Evolutionary conservation across 1,140 invertebrate species (phyloP).

Genomic region (Caenorhabditis tropicalis): DNA sequence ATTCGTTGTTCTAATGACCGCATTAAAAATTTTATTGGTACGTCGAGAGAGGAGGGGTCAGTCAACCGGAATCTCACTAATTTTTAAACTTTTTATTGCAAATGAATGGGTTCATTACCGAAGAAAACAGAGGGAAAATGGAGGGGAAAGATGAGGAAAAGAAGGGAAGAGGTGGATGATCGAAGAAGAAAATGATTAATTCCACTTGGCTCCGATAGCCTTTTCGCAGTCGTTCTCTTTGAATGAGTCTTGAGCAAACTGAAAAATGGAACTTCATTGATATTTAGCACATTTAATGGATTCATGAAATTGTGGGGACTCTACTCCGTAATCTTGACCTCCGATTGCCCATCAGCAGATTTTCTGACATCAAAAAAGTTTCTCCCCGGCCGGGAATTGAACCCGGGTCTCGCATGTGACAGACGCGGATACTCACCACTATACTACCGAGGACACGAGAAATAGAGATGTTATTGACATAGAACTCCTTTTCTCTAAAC

Average conservation of each 20-base stretch:
- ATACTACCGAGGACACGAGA: constrained; percentile 60
- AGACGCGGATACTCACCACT: constrained; percentile 66
- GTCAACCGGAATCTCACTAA: constrained; percentile 1
- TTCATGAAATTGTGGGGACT: too few relatives aligned
- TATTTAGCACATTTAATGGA: too few relatives aligned
- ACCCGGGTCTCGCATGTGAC: constrained; percentile 66
- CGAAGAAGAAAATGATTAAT: neutral
- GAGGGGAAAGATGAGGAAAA: neutral
- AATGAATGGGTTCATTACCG: neutral
- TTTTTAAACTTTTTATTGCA: constrained; percentile 19
- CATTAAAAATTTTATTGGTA: constrained; percentile 33
- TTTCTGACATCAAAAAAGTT: neutral
- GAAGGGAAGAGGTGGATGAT: neutral
- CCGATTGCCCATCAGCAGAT: too few relatives aligned
- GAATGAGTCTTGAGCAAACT: constrained; percentile 16
- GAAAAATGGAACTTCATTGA: neutral
- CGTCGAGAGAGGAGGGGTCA: neutral
- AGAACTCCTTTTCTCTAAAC: neutral
- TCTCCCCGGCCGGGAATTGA: constrained; percentile 66
- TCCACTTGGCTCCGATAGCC: constrained; percentile 3
- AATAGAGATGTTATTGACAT: neutral
- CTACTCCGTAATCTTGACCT: too few relatives aligned
- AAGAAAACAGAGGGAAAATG: neutral
- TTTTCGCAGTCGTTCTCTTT: constrained; percentile 27
- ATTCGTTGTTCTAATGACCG: constrained; percentile 19